Evolutionary conservation across 1,140 invertebrate genomes (phyloP).

Genomic region (Orius laevigatus): DNA sequence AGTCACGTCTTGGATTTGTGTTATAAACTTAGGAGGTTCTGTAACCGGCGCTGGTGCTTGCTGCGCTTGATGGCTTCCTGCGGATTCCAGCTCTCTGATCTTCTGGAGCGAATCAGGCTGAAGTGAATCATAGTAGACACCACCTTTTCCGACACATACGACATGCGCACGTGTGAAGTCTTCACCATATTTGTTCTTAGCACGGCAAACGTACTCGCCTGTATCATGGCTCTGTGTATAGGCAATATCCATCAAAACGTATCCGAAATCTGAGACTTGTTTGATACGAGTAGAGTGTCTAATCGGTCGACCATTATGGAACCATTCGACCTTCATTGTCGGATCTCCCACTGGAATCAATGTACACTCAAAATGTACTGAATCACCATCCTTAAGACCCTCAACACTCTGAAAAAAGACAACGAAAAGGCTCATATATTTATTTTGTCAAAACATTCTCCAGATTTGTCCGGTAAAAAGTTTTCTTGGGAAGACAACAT

Average conservation of each 20-base stretch:
- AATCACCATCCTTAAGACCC: slow-evolving; percentile 77
- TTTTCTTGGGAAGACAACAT: no score
- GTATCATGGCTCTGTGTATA: slow-evolving; percentile 86
- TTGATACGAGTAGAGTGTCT: slow-evolving; percentile 82
- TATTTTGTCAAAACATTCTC: no score
- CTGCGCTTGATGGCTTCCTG: slow-evolving; percentile 41
- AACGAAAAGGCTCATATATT: not conserved
- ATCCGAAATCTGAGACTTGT: slow-evolving; percentile 89
- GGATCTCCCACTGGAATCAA: slow-evolving; percentile 84
- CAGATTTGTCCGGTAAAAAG: no score
- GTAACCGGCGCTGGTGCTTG: slow-evolving; percentile 43
- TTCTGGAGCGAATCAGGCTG: slow-evolving; percentile 85
- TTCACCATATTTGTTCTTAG: slow-evolving; percentile 75
- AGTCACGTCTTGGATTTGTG: slow-evolving; percentile 65
- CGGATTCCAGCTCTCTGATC: slow-evolving; percentile 63
- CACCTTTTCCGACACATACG: slow-evolving; percentile 65
- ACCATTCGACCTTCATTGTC: slow-evolving; percentile 90
- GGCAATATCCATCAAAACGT: slow-evolving; percentile 87
- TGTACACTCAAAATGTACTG: slow-evolving; percentile 84
- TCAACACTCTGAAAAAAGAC: slow-evolving; percentile 45
- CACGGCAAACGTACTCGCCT: slow-evolving; percentile 81
- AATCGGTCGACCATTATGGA: slow-evolving; percentile 76
- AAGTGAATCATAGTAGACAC: slow-evolving; percentile 82
- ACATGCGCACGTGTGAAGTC: slow-evolving; percentile 72
- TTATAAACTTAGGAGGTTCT: slow-evolving; percentile 78